phyloP scores from a whole-genome alignment of 2,888 invertebrate genomes.

The Aromia moschata region DNA sequence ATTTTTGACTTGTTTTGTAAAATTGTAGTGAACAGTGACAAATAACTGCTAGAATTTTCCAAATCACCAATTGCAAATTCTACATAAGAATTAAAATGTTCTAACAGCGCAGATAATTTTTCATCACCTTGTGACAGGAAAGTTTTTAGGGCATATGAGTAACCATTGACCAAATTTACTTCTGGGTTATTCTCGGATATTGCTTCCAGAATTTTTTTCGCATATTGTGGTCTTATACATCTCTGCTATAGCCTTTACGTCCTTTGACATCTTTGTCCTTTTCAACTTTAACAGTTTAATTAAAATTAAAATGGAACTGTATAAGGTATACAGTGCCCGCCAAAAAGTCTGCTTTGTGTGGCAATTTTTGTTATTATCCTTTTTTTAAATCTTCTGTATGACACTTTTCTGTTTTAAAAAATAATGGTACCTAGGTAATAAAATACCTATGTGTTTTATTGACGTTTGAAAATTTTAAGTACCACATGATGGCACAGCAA shows the following conservation, averaged over 20 bases:
- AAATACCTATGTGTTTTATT: too few relatives aligned
- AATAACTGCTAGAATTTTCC: conserved; percentile 43
- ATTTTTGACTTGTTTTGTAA: conserved; percentile 52
- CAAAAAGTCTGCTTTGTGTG: too few relatives aligned
- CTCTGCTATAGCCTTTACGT: conserved; percentile 44
- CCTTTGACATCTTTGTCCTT: conserved; percentile 47
- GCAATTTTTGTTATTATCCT: too few relatives aligned
- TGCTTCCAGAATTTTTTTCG: conserved; percentile 43
- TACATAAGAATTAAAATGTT: conserved; percentile 41
- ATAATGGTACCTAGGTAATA: too few relatives aligned
- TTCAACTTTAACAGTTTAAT: conserved; percentile 50
- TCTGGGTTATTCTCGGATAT: conserved; percentile 38
- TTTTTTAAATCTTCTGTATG: too few relatives aligned
- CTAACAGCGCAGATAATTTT: conserved; percentile 37
- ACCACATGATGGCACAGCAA: too few relatives aligned
- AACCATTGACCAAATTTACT: conserved; percentile 28
- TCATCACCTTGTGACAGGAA: conserved; percentile 42
- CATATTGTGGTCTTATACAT: conserved; percentile 43
- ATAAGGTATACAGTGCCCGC: too few relatives aligned
- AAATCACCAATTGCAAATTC: conserved; percentile 41
- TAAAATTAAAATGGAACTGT: too few relatives aligned
- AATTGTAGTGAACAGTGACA: conserved; percentile 52
- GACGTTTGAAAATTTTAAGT: too few relatives aligned
- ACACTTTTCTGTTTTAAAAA: too few relatives aligned
- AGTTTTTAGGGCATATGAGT: conserved; percentile 43